Evolutionary conservation across 2,797 vertebrate genomes (phyloP), one percentile per base, ranked within the genome.

Genomic region (Momotus momota): DNA sequence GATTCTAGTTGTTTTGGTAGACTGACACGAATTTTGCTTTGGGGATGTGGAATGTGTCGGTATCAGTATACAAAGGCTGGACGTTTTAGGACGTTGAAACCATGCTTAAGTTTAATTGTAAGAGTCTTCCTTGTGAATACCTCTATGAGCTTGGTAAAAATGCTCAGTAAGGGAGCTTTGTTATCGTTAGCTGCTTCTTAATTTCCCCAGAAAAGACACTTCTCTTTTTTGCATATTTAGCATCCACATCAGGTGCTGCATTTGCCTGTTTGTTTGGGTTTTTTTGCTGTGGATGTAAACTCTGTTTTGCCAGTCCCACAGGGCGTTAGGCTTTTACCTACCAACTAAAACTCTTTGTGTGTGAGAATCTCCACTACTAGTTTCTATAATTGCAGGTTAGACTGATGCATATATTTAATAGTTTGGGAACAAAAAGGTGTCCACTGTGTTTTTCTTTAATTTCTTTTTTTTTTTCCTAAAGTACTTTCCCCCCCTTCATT

Each of bases 1-100:
- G 71, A 9, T 86, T 90, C 48, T 57, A 31, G 38, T 83, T 94
- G 90, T 91, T 93, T 84, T 81, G 79, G 78, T 93, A 48, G 60
- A 40, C 60, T 62, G 69, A 72, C 58, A 66, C 9, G 4, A 25
- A 1, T 88, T 96, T 86, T 62, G 84, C 91, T 77, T 64, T 49
- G 69, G 74, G 52, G 27, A 31, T 66, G 49, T 52, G 81, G 52
- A 43, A 38, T 64, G 31, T 78, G 46, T 61, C 51, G 26, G 13
- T 65, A 13, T 77, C 4, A 1, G 33, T 73, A 4, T 51, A 11
- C 6, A 60, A 72, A 92, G 74, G 48, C 51, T 94, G 75, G n/a
- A 4, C 4, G 3, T 74, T 82, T 60, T 78, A 80, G 85, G 46
- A 77, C n/a, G 5, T 7, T 45, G 54, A n/a, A 94, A 51, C 38